Conservation (phyloP, 2,888 invertebrate genomes). For the Eristalis intricaria region DNA sequence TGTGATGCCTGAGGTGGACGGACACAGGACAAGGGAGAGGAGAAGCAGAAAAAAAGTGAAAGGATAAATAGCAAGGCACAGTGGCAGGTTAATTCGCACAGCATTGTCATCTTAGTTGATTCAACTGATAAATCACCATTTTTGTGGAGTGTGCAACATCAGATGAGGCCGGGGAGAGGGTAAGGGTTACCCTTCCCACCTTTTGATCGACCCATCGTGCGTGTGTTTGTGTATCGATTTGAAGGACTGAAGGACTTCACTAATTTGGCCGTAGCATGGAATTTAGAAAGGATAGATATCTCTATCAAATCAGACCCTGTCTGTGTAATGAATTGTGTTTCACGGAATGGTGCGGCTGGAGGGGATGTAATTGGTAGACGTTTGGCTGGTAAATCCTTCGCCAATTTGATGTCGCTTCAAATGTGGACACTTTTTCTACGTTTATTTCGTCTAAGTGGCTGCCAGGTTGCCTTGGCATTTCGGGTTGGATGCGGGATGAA, state of each 20-base stretch:
- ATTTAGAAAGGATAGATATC: conserved; percentile 36
- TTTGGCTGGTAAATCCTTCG: conserved; percentile 37
- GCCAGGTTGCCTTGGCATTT: background rate
- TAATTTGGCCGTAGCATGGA: conserved; percentile 66
- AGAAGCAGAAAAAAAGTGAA: background rate
- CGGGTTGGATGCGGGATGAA: background rate
- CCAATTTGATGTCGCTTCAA: conserved; percentile 37
- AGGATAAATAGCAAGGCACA: conserved; percentile 54
- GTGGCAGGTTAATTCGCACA: conserved; percentile 68
- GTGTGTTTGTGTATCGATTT: conserved; percentile 19
- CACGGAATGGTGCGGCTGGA: background rate
- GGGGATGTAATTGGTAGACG: conserved; percentile 55
- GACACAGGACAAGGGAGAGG: background rate
- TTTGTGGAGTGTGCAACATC: conserved; percentile 19
- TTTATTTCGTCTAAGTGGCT: conserved; percentile 46
- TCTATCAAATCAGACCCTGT: background rate
- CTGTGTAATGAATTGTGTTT: background rate
- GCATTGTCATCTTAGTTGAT: conserved; percentile 69
- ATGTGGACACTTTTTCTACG: conserved; percentile 17
- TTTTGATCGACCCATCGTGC: background rate
- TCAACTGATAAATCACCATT: conserved; percentile 70
- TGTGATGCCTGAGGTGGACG: background rate
- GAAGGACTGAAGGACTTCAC: conserved; percentile 34
- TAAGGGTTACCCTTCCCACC: background rate
- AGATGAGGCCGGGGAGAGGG: background rate